A percentile compares a stretch with the other conserved stretches of the same genome.
These are phyloP conservation scores for Eidolon helvum DNA, from an alignment of 2,113 vertebrate species.

Conservation along the genomic window DNA sequence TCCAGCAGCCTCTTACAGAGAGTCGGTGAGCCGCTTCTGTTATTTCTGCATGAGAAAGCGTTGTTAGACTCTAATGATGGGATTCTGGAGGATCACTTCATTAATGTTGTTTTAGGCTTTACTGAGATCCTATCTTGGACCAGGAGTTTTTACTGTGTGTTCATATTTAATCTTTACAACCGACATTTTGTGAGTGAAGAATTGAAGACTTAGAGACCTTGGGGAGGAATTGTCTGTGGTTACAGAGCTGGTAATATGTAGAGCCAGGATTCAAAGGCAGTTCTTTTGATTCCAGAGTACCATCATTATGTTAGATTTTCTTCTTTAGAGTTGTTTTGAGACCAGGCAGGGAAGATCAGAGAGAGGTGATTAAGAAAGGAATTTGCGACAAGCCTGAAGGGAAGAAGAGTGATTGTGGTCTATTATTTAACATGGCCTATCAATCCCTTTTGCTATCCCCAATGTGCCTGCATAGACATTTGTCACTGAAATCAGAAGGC, in stretches of 20 bases:
- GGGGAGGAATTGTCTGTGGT: background rate
- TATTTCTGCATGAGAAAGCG: slow-evolving; percentile 38
- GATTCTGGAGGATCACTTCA: slow-evolving; percentile 33
- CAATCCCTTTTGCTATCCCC: background rate
- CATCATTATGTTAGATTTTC: background rate
- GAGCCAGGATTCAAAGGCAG: background rate
- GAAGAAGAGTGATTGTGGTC: background rate
- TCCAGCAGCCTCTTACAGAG: background rate
- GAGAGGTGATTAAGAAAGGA: background rate
- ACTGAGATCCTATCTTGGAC: slow-evolving; percentile 42
- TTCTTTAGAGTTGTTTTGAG: background rate
- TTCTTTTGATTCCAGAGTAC: background rate
- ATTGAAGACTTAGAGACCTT: slow-evolving; percentile 24
- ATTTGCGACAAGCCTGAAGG: background rate
- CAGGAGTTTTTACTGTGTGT: slow-evolving; percentile 39
- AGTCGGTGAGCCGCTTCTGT: background rate
- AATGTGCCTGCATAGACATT: background rate
- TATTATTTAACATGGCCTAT: background rate
- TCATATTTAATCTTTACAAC: slow-evolving; percentile 55
- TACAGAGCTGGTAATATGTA: background rate
- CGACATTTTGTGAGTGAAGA: slow-evolving; percentile 44
- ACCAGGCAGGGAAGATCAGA: background rate
- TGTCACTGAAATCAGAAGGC: background rate
- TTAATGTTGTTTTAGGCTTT: slow-evolving; percentile 50
- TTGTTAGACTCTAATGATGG: slow-evolving; percentile 48